Evolutionary conservation across 2,797 vertebrate species (phyloP).

Genomic region (Mus caroli): DNA sequence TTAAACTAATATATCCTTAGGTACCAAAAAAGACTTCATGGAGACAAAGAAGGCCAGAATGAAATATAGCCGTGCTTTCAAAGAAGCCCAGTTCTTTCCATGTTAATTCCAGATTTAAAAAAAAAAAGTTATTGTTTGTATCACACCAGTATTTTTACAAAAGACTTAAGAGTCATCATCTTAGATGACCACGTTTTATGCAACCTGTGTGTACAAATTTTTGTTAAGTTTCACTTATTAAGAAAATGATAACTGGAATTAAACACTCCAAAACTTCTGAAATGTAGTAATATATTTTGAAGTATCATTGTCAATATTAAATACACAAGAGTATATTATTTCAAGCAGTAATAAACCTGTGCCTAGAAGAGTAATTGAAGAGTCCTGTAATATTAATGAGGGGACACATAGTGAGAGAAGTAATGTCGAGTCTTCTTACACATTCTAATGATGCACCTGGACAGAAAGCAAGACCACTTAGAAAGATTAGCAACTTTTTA

Average conservation of each 20-base stretch:
- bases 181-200: not conserved
- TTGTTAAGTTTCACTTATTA: constrained; percentile 51
- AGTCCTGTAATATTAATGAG: not conserved
- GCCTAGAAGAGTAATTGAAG: constrained; percentile 40
- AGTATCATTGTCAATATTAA: constrained; percentile 43
- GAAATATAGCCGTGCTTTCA: constrained; percentile 30
- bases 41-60: constrained; percentile 44
- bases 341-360: constrained; percentile 47
- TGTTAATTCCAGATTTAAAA: constrained; percentile 52
- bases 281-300: constrained; percentile 51
- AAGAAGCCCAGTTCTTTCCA: not conserved
- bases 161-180: constrained; percentile 4
- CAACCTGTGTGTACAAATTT: constrained; percentile 37
- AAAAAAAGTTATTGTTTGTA: not conserved
- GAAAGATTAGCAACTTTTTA: not conserved
- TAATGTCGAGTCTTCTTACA: constrained; percentile 25
- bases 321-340: not conserved
- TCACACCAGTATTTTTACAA: constrained; percentile 23
- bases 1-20: constrained; percentile 40
- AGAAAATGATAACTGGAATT: constrained; percentile 57
- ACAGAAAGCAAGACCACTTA: not conserved
- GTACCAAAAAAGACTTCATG: constrained; percentile 1
- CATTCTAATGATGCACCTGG: constrained; percentile 14
- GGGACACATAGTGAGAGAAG: not conserved
- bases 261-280: constrained; percentile 40